Evolutionary conservation across 2,113 vertebrate species (phyloP).

Genomic region (Reinhardtius hippoglossoides): DNA sequence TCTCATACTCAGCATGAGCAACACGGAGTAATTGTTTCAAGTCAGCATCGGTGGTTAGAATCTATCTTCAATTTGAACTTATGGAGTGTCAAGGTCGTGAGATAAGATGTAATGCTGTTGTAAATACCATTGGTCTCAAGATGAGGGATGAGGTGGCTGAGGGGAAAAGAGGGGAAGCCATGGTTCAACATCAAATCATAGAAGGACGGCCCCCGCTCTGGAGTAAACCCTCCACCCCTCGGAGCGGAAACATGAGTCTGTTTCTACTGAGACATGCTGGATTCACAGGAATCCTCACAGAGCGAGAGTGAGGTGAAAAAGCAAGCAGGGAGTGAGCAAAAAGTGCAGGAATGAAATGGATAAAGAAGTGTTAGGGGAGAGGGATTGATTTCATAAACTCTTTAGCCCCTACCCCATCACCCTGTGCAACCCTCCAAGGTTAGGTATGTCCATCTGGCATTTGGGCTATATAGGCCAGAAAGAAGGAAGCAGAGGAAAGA

Average conservation of each 20-base stretch:
- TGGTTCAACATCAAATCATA: constrained; percentile 62
- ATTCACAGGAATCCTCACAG: constrained; percentile 59
- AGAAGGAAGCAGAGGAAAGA: constrained; percentile 77
- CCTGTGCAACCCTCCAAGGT: constrained; percentile 60
- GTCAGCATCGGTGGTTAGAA: constrained; percentile 63
- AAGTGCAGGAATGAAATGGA: constrained; percentile 47
- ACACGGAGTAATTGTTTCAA: constrained; percentile 63
- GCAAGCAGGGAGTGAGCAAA: constrained; percentile 30
- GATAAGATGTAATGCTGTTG: constrained; percentile 67
- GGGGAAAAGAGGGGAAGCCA: constrained; percentile 46
- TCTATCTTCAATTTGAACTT: constrained; percentile 76
- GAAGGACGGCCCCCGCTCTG: constrained; percentile 24
- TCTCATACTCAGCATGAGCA: constrained; percentile 45
- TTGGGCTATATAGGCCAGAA: constrained; percentile 72
- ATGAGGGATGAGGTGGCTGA: constrained; percentile 64
- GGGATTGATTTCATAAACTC: constrained; percentile 69
- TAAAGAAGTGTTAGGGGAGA: constrained; percentile 43
- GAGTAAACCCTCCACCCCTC: constrained; percentile 42
- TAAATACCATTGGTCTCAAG: constrained; percentile 62
- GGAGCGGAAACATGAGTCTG: constrained; percentile 47
- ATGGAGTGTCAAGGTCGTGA: constrained; percentile 59
- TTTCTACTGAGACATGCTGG: constrained; percentile 51
- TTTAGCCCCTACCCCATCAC: constrained; percentile 64
- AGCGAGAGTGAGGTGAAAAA: constrained; percentile 35
- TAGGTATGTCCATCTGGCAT: constrained; percentile 64